A percentile compares a stretch with the other conserved stretches of the same genome.
These are phyloP conservation scores for Thalpophila matura DNA, from an alignment of 2,888 invertebrate species.

Conservation along the genomic window DNA sequence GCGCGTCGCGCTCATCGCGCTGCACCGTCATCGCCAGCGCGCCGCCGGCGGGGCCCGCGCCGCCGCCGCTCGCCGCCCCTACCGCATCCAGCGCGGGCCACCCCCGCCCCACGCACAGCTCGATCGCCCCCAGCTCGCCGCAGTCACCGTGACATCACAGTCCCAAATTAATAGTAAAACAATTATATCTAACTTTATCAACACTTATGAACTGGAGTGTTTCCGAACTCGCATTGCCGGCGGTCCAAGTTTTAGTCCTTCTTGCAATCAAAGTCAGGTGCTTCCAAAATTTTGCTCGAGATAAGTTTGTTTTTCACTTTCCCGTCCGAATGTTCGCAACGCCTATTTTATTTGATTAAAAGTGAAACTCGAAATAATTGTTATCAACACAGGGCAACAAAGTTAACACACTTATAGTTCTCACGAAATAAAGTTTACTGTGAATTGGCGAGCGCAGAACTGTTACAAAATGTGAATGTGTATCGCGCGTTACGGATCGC, in stretches of 20 bases:
- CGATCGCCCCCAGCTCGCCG: constrained; percentile 81
- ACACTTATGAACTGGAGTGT: constrained; percentile 53
- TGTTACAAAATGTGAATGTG: constrained; percentile 24
- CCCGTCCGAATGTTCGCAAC: constrained; percentile 28
- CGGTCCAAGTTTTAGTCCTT: constrained; percentile 37
- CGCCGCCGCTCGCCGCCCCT: constrained; percentile 80
- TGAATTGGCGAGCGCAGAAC: constrained; percentile 35
- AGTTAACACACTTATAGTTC: constrained; percentile 48
- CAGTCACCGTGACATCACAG: constrained; percentile 70
- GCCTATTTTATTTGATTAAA: constrained; percentile 11
- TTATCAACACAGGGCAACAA: constrained; percentile 36
- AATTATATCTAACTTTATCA: constrained; percentile 31
- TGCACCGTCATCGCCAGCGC: constrained; percentile 91
- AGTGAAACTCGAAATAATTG: constrained; percentile 22
- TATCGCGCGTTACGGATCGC: constrained; percentile 42
- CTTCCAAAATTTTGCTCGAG: constrained; percentile 27
- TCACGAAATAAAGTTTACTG: constrained; percentile 54
- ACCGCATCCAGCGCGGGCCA: constrained; percentile 83
- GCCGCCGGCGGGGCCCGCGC: constrained; percentile 85
- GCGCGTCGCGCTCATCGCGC: constrained; percentile 93
- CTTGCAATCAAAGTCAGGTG: constrained; percentile 23
- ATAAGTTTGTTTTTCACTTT: constrained; percentile 48
- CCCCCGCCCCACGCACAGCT: constrained; percentile 76
- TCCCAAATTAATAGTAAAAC: constrained; percentile 44
- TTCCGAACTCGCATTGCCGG: constrained; percentile 58